Conservation (phyloP, 2,888 invertebrate species). For the Halocaridina rubra region DNA sequence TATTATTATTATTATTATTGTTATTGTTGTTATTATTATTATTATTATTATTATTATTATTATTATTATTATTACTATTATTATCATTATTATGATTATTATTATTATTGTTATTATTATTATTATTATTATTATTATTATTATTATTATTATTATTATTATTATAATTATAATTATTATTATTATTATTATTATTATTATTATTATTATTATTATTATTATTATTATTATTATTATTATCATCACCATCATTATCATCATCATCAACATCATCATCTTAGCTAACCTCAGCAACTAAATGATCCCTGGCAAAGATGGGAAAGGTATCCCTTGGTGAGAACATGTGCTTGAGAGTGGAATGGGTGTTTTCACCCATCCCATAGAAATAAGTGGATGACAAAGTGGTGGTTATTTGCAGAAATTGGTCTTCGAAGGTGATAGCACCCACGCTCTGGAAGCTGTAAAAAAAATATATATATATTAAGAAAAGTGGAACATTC, state of each 20-base stretch:
- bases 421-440: neutral
- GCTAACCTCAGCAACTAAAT: neutral
- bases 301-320: constrained; percentile 52
- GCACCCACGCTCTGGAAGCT: neutral
- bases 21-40: too few relatives aligned
- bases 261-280: too few relatives aligned
- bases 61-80: too few relatives aligned
- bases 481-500: too few relatives aligned
- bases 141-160: neutral
- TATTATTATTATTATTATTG: too few relatives aligned
- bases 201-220: too few relatives aligned
- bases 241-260: too few relatives aligned
- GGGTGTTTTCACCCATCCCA: neutral
- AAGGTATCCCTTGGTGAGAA: constrained; percentile 34
- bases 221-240: too few relatives aligned
- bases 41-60: too few relatives aligned
- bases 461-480: neutral
- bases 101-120: too few relatives aligned
- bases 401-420: neutral
- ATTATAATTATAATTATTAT: neutral
- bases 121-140: too few relatives aligned
- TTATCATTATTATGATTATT: too few relatives aligned
- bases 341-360: constrained; percentile 8
- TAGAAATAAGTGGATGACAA: neutral
- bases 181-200: neutral